Evolutionary conservation across 2,888 invertebrate species (phyloP), one percentile per base, ranked within the genome.

Genomic region (Drepana falcataria): DNA sequence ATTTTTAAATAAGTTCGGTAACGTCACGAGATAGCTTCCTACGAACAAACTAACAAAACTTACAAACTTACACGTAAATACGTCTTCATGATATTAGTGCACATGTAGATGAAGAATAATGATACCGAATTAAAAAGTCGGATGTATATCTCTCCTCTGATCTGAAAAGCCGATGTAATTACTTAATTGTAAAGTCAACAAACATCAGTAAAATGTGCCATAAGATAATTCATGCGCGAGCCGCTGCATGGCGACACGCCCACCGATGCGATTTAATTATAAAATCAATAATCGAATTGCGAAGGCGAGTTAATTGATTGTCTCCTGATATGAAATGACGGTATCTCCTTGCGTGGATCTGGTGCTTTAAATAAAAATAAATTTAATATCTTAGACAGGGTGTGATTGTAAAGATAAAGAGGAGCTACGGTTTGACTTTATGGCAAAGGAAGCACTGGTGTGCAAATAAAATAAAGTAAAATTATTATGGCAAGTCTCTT

Each of bases 241-340:
- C 66, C 64, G 64, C 66, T 64, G 61, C 65, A 67, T 57, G 59
- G 64, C 64, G 71, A 69, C 71, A 76, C 85, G 80, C 87, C 85
- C 80, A 80, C 81, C 77, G 67, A 73, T 69, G 80, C 77, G 81
- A 82, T 89, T 88, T 88, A 87, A 90, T 90, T 90, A 87, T 83
- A 79, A 84, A 87, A 87, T 87, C 86, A 88, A 88, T 88, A 87
- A 88, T 88, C 85, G 85, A 87, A 87, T 81, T 81, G 81, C 75
- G 66, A 63, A 73, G 70, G 73, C 69, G 67, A 74, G 76, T 81
- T 84, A 83, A 86, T 83, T 83, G 85, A 86, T 87, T 85, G 85
- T 83, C 78, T 69, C 71, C 68, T 73, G 86, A 84, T 83, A 79
- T 66, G 71, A 77, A 5, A 52, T 63, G 69, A 68, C 71, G 74